These are phyloP conservation scores for Erpobdella octoculata DNA, from an alignment of 2,888 invertebrate species.

Conservation along the genomic window DNA sequence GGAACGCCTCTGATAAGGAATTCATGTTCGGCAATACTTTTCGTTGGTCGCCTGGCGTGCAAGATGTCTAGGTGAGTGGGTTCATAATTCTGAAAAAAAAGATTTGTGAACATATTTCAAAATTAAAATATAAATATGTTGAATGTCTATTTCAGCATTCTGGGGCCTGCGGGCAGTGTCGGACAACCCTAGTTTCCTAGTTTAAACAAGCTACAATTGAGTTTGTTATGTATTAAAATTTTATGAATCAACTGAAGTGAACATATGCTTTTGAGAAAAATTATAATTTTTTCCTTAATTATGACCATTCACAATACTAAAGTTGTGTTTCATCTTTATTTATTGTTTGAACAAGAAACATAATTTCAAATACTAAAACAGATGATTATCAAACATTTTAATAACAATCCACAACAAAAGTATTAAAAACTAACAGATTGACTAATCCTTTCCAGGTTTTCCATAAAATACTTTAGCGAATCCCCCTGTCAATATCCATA, in stretches of 20 bases:
- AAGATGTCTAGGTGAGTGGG: slow-evolving; percentile 91
- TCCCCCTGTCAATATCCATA: slow-evolving; percentile 64
- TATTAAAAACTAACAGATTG: slow-evolving; percentile 55
- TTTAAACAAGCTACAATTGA: too few species aligned
- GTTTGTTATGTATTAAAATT: too few species aligned
- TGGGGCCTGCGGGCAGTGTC: not conserved
- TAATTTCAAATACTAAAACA: too few species aligned
- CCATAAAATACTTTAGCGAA: slow-evolving; percentile 91
- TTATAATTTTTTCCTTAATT: too few species aligned
- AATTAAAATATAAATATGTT: not conserved
- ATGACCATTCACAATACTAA: too few species aligned
- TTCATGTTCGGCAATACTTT: slow-evolving; percentile 87
- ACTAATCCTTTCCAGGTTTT: slow-evolving; percentile 55
- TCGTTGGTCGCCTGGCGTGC: slow-evolving; percentile 92
- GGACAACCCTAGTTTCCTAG: too few species aligned
- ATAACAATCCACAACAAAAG: not conserved
- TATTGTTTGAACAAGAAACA: too few species aligned
- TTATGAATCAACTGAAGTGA: too few species aligned
- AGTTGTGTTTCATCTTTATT: too few species aligned
- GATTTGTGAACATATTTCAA: not conserved
- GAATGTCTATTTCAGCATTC: not conserved
- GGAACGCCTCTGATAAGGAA: slow-evolving; percentile 73
- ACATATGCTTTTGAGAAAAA: too few species aligned
- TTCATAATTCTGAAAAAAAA: slow-evolving; percentile 64
- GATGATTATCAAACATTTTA: not conserved